Conservation (phyloP, 2,797 vertebrate genomes). For the Ficedula albicollis region DNA sequence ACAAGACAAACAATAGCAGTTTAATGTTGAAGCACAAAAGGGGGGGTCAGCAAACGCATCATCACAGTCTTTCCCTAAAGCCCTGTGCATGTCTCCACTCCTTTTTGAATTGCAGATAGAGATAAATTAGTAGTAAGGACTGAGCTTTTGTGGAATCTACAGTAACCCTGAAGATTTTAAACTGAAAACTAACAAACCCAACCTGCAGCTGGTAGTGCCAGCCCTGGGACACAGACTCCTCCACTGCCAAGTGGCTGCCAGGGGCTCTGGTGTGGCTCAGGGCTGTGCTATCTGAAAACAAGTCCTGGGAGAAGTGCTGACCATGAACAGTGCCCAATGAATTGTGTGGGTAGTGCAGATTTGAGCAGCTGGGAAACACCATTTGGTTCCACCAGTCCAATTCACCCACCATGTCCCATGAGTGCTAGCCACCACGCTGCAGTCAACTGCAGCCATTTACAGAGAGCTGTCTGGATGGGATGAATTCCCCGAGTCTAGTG, state of each 20-base stretch:
- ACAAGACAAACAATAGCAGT: not conserved
- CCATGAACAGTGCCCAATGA: not conserved
- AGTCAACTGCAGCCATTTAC: not conserved
- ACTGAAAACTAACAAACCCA: not conserved
- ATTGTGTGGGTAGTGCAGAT: not conserved
- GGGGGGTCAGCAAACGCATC: not conserved
- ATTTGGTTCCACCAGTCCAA: not conserved
- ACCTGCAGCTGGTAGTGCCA: not conserved
- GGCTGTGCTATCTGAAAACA: not conserved
- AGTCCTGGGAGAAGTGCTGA: accelerated
- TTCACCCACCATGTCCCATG: not conserved
- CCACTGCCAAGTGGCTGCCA: not conserved
- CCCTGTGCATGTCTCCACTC: accelerated
- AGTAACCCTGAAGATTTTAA: not conserved
- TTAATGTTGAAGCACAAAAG: not conserved
- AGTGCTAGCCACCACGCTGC: not conserved
- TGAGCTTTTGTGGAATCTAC: not conserved
- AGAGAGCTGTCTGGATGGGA: not conserved
- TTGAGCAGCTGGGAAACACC: not conserved
- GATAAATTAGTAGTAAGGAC: not conserved
- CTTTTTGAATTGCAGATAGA: not conserved
- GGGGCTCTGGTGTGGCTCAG: accelerated
- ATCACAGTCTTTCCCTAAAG: not conserved
- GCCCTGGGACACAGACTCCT: not conserved
- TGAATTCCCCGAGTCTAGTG: not conserved